Conservation (phyloP, 2,888 invertebrate species). For the Orchesellides sinensis region DNA sequence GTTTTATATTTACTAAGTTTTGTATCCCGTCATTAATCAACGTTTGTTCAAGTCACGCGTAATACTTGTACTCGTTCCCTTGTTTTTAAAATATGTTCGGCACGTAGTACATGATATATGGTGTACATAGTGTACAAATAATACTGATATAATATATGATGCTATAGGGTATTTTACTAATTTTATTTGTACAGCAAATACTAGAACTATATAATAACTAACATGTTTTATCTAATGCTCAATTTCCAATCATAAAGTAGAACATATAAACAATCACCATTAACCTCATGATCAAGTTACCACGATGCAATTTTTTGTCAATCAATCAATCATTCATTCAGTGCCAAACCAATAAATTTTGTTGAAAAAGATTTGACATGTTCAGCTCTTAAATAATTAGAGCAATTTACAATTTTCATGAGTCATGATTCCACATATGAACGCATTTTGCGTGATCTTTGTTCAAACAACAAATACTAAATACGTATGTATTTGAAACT, state of each 20-base stretch:
- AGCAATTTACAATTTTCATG: conserved; percentile 12
- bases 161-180: conserved; percentile 13
- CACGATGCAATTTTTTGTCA: conserved; percentile 33
- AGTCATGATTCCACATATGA: neutral
- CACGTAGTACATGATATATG: conserved; percentile 60
- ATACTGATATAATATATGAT: neutral
- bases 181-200: neutral
- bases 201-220: too few species aligned
- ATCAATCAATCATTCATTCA: conserved; percentile 49
- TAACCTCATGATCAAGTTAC: conserved; percentile 51
- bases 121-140: conserved; percentile 26
- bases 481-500: too few species aligned
- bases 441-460: neutral
- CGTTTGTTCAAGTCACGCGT: conserved; percentile 57
- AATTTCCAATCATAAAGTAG: conserved; percentile 29
- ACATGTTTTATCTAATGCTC: conserved; percentile 14
- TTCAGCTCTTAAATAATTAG: conserved; percentile 16
- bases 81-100: conserved; percentile 48
- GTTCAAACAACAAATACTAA: too few species aligned
- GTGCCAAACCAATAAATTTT: conserved; percentile 31
- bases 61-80: conserved; percentile 45
- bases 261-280: conserved; percentile 52
- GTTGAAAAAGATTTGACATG: neutral
- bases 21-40: conserved; percentile 47
- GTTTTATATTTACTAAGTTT: neutral